Evolutionary conservation across 2,888 invertebrate genomes (phyloP), one percentile per base, ranked within the genome.

Genomic region (Lasius platythorax): DNA sequence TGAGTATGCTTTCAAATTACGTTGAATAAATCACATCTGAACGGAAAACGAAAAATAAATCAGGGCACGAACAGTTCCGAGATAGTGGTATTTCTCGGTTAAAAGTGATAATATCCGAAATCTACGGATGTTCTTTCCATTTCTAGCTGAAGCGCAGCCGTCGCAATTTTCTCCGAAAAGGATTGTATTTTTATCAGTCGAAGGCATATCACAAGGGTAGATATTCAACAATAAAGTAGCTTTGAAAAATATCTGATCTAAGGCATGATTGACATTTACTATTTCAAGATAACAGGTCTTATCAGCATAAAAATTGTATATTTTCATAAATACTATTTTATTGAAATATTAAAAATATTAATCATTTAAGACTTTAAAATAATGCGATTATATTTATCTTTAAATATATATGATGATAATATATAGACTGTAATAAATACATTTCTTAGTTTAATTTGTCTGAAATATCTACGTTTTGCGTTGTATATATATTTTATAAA

Each of bases 141-240:
- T 43, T 72, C 23, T n/a, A 30, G 6, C 40, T 79, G 58, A 79
- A 43, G 15, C 61, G 33, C 58, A 23, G 61, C 53, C 12, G 66
- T 56, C 15, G 18, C 46, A 81, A 81, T 81, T 72, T 46, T 61
- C 46, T 61, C 12, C 23, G 28, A 18, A 61, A 61, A 72, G 4
- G 18, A 79, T 79, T 72, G 72, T 23, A 79, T 61, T 58, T 81
- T 81, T 61, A 56, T 79, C 61, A 61, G 12, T 23, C 1, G 50
- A 53, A 50, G 18, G 6, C 18, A 50, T 53, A 58, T 61, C 43
- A 53, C 37, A 23, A 79, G 12, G 61, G 18, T 61, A 46, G 46
- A 72, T 56, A 79, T 61, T 72, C 43, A 46, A 5, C 30, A 30
- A 43, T 30, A 58, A 81, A 37, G 5, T 12, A 46, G 28, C n/a